phyloP scores from a whole-genome alignment of 1,140 invertebrate species.

The Zaprionus inermis region DNA sequence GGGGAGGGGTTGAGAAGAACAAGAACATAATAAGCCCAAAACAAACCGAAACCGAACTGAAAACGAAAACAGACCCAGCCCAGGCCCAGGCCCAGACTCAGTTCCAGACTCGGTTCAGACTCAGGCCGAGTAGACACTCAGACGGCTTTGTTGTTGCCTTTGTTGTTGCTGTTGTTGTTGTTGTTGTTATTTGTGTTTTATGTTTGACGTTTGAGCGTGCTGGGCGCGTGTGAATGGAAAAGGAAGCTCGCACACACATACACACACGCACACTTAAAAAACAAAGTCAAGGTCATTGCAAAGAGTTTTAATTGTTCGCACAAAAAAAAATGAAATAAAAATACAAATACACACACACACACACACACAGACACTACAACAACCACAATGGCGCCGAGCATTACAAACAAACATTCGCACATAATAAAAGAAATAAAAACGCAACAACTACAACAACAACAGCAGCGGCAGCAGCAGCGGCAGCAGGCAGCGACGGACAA shows the following conservation, averaged over 20 bases:
- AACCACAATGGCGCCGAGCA: slow-evolving; percentile 69
- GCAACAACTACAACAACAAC: slow-evolving; percentile 59
- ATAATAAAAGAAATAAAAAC: slow-evolving; percentile 82
- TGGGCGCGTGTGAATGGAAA: slow-evolving; percentile 79
- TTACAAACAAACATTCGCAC: slow-evolving; percentile 77
- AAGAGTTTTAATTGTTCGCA: slow-evolving; percentile 84
- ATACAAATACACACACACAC: slow-evolving; percentile 48
- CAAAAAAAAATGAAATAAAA: slow-evolving; percentile 68
- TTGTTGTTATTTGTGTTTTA: slow-evolving; percentile 68
- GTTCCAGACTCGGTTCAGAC: slow-evolving; percentile 48
- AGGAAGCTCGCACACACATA: slow-evolving; percentile 65
- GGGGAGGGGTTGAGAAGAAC: slow-evolving; percentile 12
- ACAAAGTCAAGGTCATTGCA: slow-evolving; percentile 84
- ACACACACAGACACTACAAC: slow-evolving; percentile 50
- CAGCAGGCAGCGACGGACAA: slow-evolving; percentile 58
- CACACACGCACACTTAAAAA: slow-evolving; percentile 29
- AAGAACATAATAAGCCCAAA: slow-evolving; percentile 45
- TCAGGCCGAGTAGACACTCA: slow-evolving; percentile 76
- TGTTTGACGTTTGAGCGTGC: slow-evolving; percentile 81
- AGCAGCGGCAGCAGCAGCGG: slow-evolving; percentile 47
- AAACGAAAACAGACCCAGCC: slow-evolving; percentile 25
- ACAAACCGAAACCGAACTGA: slow-evolving; percentile 43
- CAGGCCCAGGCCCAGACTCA: slow-evolving; percentile 25
- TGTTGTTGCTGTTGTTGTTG: slow-evolving; percentile 21
- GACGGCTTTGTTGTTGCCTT: slow-evolving; percentile 66